Percentiles rank a stretch among this genome's conserved stretches.
Evolutionary conservation across 2,113 vertebrate genomes (phyloP).

Genomic region (Rhinoderma darwinii): DNA sequence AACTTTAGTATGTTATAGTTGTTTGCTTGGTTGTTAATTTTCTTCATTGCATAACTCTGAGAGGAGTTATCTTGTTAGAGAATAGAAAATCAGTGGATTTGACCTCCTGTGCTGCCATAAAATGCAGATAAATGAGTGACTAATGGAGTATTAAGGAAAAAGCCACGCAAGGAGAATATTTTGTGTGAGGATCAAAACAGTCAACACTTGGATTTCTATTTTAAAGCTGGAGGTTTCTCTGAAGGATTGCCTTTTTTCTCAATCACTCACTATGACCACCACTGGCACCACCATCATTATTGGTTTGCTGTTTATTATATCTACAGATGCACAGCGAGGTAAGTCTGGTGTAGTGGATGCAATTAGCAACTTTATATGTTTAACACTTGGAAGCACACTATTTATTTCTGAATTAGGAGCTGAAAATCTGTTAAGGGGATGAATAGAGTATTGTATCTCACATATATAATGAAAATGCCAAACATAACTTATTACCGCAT

Average conservation of each 20-base stretch:
- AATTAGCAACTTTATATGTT: no score
- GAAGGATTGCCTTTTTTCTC: neutral
- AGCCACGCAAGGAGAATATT: neutral
- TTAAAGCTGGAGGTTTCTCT: neutral
- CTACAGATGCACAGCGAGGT: conserved; percentile 67
- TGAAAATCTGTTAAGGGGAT: no score
- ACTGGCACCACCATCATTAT: conserved; percentile 53
- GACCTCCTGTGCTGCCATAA: conserved; percentile 49
- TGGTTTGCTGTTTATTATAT: conserved; percentile 45
- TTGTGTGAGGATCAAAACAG: neutral
- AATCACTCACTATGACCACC: conserved; percentile 64
- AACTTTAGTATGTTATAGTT: neutral
- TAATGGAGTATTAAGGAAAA: conserved; percentile 58
- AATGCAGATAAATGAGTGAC: conserved; percentile 39
- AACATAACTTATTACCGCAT: no score
- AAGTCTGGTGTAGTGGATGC: conserved; percentile 25
- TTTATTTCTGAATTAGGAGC: no score
- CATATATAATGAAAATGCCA: no score
- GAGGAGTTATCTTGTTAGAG: neutral
- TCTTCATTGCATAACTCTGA: neutral
- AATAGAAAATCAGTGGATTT: conserved; percentile 15
- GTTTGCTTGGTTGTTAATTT: neutral
- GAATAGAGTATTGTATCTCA: no score
- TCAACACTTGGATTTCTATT: neutral
- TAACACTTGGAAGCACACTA: no score